A percentile compares a stretch with the other conserved stretches of the same genome.
phyloP scores from a whole-genome alignment of 1,140 invertebrate species.

The Dreissena rostriformis region DNA sequence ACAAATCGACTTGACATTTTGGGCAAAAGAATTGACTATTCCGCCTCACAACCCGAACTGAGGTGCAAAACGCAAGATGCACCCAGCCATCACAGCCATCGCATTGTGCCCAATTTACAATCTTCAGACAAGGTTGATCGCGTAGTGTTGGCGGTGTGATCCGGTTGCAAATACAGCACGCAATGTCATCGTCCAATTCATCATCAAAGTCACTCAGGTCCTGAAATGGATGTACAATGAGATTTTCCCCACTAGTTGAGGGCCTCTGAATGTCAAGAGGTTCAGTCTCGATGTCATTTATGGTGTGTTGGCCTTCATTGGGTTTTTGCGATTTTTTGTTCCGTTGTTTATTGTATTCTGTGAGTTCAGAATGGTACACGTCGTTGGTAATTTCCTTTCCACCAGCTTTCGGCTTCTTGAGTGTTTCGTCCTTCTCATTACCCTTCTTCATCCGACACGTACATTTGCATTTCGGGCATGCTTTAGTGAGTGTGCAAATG shows the following conservation, averaged over 20 bases:
- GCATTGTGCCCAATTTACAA: no score
- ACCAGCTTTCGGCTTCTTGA: slow-evolving; percentile 8
- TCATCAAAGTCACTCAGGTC: neutral
- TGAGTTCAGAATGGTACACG: neutral
- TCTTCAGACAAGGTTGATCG: no score
- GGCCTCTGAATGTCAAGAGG: neutral
- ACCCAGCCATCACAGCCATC: no score
- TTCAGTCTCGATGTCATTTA: neutral
- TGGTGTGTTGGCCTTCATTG: neutral
- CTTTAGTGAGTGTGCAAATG: neutral
- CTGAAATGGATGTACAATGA: neutral
- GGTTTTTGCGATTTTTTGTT: neutral
- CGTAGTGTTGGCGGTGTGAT: no score
- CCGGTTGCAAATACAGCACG: slow-evolving; percentile 10
- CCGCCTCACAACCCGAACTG: no score
- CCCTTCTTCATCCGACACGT: neutral
- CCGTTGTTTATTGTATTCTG: neutral
- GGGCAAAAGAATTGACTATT: no score
- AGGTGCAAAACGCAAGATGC: no score
- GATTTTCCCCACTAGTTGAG: neutral
- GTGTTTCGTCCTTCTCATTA: neutral
- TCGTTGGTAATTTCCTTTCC: slow-evolving; percentile 10
- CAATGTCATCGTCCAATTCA: neutral
- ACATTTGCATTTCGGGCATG: neutral
- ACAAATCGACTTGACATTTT: no score